Base-by-base conservation (phyloP, 2,888 invertebrate genomes). In the Ochlodes sylvanus region DNA sequence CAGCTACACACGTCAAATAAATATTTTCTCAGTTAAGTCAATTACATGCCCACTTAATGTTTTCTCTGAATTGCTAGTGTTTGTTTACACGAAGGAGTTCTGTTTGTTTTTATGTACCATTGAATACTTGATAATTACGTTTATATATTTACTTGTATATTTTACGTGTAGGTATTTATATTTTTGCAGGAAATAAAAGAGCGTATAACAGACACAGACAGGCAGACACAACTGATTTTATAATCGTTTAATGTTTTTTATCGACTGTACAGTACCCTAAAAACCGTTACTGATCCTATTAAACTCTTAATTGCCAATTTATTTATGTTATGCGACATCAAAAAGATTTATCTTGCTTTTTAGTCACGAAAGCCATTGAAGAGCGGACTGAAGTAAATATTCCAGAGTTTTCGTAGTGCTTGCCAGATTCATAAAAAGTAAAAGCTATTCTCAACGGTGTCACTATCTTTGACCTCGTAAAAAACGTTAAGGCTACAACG, bases 401-500 rank as follows among this genome's bases (percentile, higher is more conserved):
- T 60, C 32, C 19, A 65, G 27, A 65, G 27, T 60, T 67, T 58
- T 67, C n/a, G 61, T 67, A 47, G 55, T 47, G 61, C 55, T 68
- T 70, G 69, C 63, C 52, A 70, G 69, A 70, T 69, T 69, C 69
- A 72, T 65, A 66, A 72, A 74, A 75, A 73, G 71, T 73, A 73
- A 72, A 75, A 72, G 71, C 63, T 68, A 74, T 75, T 74, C 78
- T 76, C 77, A 71, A 75, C 76, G 79, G 79, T 74, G 76, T 55
- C 72, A 77, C 70, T 76, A 77, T 74, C 73, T 80, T 81, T 79
- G 79, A 75, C 76, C 74, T 82, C 79, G 74, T 77, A 78, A 82
- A 83, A 79, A 77, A 70, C 76, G 77, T 81, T 82, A 80, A 85
- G 82, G 80, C 76, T 80, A 78, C 79, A 82, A 76, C 82, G 82